phyloP scores from a whole-genome alignment of 2,113 vertebrate genomes.

The Microcebus ravelobensis region DNA sequence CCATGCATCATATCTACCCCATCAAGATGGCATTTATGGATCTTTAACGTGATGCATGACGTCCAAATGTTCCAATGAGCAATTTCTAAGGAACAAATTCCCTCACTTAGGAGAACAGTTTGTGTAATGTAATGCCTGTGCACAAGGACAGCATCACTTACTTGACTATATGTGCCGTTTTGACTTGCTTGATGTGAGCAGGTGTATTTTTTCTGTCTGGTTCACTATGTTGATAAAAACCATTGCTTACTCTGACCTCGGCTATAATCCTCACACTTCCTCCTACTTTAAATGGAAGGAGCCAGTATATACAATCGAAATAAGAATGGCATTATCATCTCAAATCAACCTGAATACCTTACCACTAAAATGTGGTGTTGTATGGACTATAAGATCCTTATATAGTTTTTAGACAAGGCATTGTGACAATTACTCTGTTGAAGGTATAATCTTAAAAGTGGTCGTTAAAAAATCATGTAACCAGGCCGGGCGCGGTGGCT shows the following conservation, averaged over 20 bases:
- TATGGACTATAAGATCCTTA: neutral
- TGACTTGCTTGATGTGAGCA: conserved; percentile 50
- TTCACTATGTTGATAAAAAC: conserved; percentile 52
- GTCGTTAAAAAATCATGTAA: neutral
- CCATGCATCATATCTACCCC: conserved; percentile 60
- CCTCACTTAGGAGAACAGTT: conserved; percentile 72
- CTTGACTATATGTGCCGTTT: neutral
- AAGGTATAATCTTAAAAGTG: neutral
- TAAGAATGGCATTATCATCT: neutral
- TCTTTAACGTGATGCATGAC: conserved; percentile 79
- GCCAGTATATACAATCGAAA: neutral
- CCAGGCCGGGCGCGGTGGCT: too few relatives aligned
- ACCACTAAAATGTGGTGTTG: neutral
- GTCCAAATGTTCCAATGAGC: conserved; percentile 75
- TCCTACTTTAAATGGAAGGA: neutral
- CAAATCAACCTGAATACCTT: neutral
- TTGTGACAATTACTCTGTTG: neutral
- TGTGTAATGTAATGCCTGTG: conserved; percentile 68
- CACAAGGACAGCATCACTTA: conserved; percentile 72
- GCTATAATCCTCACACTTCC: neutral
- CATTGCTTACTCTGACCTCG: neutral
- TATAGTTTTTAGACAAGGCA: neutral
- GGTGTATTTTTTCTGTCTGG: conserved; percentile 36
- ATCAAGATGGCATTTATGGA: conserved; percentile 77
- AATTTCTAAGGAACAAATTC: conserved; percentile 74